These are phyloP conservation scores for Machimus atricapillus DNA, from an alignment of 2,888 invertebrate genomes.

Conservation along the genomic window DNA sequence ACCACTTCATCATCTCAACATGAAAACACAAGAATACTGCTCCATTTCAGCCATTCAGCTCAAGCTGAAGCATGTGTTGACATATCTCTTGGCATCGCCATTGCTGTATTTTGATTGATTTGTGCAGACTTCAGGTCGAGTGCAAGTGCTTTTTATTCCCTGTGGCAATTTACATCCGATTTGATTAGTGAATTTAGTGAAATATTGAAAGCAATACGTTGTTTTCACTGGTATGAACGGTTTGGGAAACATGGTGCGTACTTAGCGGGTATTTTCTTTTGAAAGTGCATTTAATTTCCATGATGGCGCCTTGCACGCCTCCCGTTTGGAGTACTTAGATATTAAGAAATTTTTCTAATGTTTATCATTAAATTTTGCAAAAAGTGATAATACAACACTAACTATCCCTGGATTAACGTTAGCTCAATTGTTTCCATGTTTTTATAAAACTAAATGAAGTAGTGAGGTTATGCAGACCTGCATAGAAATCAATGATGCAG, in stretches of 20 bases:
- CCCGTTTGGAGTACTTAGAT: not conserved
- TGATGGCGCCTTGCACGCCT: constrained; percentile 1
- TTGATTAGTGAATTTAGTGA: not conserved
- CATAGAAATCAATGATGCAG: not conserved
- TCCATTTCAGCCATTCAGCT: not conserved
- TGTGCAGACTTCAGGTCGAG: not conserved
- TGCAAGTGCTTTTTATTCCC: not conserved
- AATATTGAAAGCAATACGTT: not conserved
- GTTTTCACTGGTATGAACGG: constrained; percentile 45
- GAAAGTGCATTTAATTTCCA: not conserved
- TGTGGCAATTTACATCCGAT: not conserved
- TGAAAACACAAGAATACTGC: not conserved
- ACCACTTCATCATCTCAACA: not conserved
- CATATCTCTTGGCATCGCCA: not conserved
- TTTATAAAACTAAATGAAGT: not conserved
- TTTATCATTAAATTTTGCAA: not conserved
- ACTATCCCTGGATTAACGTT: not conserved
- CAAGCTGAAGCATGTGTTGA: not conserved
- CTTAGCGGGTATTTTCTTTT: not conserved
- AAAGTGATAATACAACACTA: not conserved
- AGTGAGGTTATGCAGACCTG: not conserved
- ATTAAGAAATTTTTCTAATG: not conserved
- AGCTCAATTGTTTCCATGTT: not conserved
- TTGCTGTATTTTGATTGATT: constrained; percentile 12
- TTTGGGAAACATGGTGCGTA: constrained; percentile 44